Conservation (phyloP, 2,797 vertebrate species). For the Pristis pectinata region DNA sequence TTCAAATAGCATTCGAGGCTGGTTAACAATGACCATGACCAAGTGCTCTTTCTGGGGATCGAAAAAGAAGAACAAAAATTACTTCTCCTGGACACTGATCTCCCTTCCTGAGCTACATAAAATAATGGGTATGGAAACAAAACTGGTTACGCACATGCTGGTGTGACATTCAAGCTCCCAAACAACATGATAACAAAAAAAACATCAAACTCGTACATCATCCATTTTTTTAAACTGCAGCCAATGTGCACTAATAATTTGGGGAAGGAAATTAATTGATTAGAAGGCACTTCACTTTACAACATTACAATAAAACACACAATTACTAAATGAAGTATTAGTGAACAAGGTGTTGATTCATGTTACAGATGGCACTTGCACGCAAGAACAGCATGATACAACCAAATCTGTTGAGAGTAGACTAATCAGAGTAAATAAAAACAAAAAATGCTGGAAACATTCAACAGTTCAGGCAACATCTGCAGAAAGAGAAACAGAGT, state of each 20-base stretch:
- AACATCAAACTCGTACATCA: not conserved
- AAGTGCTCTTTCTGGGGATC: not conserved
- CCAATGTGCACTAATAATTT: not conserved
- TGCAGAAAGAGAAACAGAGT: no score
- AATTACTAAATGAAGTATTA: not conserved
- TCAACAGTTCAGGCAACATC: no score
- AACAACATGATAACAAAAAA: not conserved
- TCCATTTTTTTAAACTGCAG: not conserved
- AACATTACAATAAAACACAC: not conserved
- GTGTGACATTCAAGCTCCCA: not conserved
- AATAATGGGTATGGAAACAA: not conserved
- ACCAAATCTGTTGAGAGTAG: not conserved
- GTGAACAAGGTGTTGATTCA: not conserved
- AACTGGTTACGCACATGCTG: not conserved
- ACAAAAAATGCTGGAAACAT: no score
- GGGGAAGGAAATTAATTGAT: not conserved
- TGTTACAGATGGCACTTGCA: not conserved
- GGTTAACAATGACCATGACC: conserved; percentile 3
- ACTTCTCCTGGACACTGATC: not conserved
- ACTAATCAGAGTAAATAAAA: no score
- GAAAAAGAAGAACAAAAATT: not conserved
- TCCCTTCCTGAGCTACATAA: not conserved
- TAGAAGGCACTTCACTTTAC: not conserved
- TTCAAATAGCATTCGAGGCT: not conserved
- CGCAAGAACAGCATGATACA: not conserved